phyloP scores from a whole-genome alignment of 2,113 vertebrate genomes.

The Stercorarius parasiticus region DNA sequence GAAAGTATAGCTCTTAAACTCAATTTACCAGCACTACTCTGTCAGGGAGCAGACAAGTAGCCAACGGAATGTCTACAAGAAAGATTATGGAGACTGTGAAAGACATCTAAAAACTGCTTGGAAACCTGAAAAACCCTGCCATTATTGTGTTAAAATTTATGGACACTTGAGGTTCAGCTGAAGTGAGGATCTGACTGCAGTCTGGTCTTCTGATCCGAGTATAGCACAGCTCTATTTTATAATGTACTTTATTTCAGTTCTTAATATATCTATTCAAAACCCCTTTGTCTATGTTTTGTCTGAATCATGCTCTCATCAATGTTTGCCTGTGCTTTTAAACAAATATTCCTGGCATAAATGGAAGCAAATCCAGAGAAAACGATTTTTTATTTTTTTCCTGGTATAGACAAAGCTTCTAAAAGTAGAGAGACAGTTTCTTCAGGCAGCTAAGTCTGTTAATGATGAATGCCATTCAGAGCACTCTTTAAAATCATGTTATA shows the following conservation, averaged over 20 bases:
- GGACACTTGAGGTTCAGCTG: not conserved
- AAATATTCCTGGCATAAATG: not conserved
- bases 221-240: not conserved
- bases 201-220: not conserved
- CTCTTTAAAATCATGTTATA: not conserved
- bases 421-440: not conserved
- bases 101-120: not conserved
- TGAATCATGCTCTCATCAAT: not conserved
- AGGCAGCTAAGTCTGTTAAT: not conserved
- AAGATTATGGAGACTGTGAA: not conserved
- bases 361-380: not conserved
- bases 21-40: not conserved
- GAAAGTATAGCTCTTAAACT: not conserved
- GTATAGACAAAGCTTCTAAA: not conserved
- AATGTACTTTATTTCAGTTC: not conserved
- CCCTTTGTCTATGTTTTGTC: not conserved
- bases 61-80: not conserved
- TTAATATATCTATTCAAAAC: not conserved
- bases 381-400: not conserved
- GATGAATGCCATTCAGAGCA: not conserved
- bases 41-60: not conserved
- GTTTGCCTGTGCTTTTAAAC: not conserved
- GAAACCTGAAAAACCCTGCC: not conserved
- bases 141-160: not conserved
- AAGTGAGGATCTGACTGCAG: not conserved